A percentile compares a stretch with the other conserved stretches of the same genome.
Conservation (phyloP, 2,888 invertebrate genomes). For the Lasioglossum leucozonium region DNA sequence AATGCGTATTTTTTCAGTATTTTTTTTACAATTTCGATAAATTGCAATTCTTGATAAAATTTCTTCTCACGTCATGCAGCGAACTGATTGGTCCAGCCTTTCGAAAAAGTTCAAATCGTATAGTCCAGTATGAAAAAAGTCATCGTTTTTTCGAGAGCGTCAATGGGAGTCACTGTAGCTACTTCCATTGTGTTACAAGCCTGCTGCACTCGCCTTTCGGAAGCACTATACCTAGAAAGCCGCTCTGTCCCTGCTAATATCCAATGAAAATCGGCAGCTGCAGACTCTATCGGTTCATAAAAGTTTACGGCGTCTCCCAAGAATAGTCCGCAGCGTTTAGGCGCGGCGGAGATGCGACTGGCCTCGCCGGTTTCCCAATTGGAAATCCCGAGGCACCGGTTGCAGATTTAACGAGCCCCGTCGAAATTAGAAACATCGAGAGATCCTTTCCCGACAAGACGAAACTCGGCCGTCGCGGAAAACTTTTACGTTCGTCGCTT, state of each 20-base stretch:
- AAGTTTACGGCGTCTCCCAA: conserved; percentile 37
- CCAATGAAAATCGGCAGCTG: not conserved
- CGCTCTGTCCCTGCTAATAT: not conserved
- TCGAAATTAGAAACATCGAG: not conserved
- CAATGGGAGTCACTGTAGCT: no score
- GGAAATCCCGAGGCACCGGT: not conserved
- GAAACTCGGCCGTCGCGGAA: not conserved
- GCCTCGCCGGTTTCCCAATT: not conserved
- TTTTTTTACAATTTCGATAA: no score
- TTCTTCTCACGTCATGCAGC: no score
- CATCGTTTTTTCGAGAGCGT: no score
- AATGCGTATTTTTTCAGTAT: no score
- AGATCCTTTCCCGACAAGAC: not conserved
- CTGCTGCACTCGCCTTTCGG: no score
- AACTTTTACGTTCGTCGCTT: not conserved
- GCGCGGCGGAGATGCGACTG: conserved; percentile 7
- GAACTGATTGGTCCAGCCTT: no score
- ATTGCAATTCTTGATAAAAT: no score
- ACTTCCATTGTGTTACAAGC: no score
- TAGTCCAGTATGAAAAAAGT: no score
- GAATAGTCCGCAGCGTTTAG: conserved; percentile 30
- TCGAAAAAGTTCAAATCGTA: no score
- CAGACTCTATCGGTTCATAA: conserved; percentile 30
- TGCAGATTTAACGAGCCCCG: conserved; percentile 17
- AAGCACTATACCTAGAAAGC: not conserved